Base-by-base conservation (phyloP, 2,797 vertebrate genomes). In the Carduelis carduelis region DNA sequence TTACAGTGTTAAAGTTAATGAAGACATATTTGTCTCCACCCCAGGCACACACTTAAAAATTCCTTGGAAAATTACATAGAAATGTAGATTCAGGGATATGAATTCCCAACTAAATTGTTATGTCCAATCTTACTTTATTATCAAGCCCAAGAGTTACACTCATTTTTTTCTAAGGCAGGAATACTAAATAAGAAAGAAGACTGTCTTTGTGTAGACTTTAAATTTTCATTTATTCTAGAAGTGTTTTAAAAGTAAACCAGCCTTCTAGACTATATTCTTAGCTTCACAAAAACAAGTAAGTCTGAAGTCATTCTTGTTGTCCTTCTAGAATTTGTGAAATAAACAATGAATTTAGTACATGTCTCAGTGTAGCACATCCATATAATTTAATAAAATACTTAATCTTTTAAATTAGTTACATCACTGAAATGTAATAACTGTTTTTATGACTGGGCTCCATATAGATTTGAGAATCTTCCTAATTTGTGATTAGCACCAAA, bases 1-100 rank as follows among this genome's bases (percentile, higher is more conserved):
- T 63, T 50, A 79, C 10, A 26, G 32, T 50, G 39, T 75, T 82
- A 72, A 93, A 87, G 44, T 11, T 79, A 74, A 90, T 37, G 19
- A 82, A 75, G 63, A 32, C 89, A 79, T 46, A 89, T 90, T 50
- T 95, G 81, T n/a, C 72, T 81, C 49, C 47, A 77, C 37, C 43
- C 14, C 50, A 86, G 56, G 53, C 78, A 86, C 2, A 3, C 34
- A 79, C 43, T 94, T 69, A 63, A 34, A 89, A 89, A 82, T 85
- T 87, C 89, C 47, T 85, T 87, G 49, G 78, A 95, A 96, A 88
- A 89, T 89, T 56, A 82, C 50, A 81, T 89, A 60, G 53, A 94
- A 95, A 83, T 71, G 26, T 52, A 71, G 76, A 68, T 74, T 59
- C 60, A 93, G 60, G 75, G 56, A 35, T 78, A 49, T 65, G 57